Evolutionary conservation across 2,113 vertebrate genomes (phyloP).

Genomic region (Ictalurus punctatus): DNA sequence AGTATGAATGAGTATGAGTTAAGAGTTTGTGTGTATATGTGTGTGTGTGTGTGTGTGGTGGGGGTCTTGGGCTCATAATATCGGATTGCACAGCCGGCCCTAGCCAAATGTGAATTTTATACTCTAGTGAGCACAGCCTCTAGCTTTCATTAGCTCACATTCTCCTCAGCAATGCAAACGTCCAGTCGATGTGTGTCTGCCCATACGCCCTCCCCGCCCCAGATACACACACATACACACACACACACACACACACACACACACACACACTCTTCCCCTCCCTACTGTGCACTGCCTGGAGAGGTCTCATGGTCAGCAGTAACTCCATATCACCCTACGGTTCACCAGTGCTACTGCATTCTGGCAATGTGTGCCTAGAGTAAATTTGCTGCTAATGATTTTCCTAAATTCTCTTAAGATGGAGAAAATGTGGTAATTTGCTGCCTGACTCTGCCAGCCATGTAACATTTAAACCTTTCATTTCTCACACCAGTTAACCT

Average conservation of each 20-base stretch:
- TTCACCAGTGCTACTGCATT: slow-evolving; percentile 12
- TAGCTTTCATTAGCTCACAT: slow-evolving; percentile 85
- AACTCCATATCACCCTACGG: slow-evolving; percentile 27
- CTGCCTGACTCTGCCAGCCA: slow-evolving; percentile 10
- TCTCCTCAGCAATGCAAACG: slow-evolving; percentile 77
- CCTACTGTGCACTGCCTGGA: not conserved
- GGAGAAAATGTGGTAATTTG: slow-evolving; percentile 27
- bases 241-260: slow-evolving; percentile 8
- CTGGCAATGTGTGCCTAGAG: not conserved
- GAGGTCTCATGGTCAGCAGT: slow-evolving; percentile 27
- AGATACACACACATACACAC: not conserved
- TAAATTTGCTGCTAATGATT: slow-evolving; percentile 26
- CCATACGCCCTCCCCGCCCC: not conserved
- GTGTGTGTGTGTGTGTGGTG: slow-evolving; percentile 30
- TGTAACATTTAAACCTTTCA: slow-evolving; percentile 23
- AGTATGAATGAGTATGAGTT: not conserved
- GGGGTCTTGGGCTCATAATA: slow-evolving; percentile 71
- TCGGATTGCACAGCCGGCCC: slow-evolving; percentile 76
- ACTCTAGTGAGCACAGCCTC: slow-evolving; percentile 78
- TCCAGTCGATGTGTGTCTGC: slow-evolving; percentile 66
- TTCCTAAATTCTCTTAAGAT: slow-evolving; percentile 25
- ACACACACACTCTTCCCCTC: not conserved
- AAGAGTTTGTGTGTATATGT: slow-evolving; percentile 9
- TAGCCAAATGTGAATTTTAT: slow-evolving; percentile 82
- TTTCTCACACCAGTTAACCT: slow-evolving; percentile 36